Evolutionary conservation across 2,797 vertebrate genomes (phyloP).

Genomic region (Liasis olivaceus): DNA sequence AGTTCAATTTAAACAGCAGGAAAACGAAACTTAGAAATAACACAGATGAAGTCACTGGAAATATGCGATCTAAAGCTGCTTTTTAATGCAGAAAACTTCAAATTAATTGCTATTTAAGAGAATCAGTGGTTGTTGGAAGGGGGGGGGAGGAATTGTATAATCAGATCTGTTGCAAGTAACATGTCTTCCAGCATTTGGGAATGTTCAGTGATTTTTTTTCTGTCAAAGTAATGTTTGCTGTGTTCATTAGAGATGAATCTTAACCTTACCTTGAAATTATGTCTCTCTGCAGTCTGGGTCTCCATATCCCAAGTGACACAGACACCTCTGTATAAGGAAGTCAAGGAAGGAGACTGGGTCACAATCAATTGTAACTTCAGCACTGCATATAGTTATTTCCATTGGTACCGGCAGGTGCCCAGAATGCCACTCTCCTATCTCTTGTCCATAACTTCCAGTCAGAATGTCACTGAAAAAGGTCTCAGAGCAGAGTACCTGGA

Average conservation of each 20-base stretch:
- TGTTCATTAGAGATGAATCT: not conserved
- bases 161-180: not conserved
- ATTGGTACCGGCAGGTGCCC: constrained; percentile 41
- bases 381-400: accelerated
- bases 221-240: no score
- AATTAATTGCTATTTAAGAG: not conserved
- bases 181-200: not conserved
- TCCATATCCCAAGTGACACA: not conserved
- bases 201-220: not conserved
- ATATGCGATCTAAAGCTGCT: not conserved
- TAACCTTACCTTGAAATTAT: not conserved
- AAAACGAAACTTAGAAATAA: not conserved
- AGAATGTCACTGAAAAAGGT: not conserved
- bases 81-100: not conserved
- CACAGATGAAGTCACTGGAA: not conserved
- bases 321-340: not conserved
- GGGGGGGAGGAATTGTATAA: not conserved
- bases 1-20: no score
- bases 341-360: not conserved
- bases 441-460: not conserved
- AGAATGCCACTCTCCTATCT: constrained; percentile 23
- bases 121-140: not conserved
- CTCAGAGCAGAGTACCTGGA: constrained; percentile 4
- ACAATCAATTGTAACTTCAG: constrained; percentile 20
- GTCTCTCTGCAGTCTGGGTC: not conserved